A percentile compares a stretch with the other conserved stretches of the same genome.
Evolutionary conservation across 2,113 vertebrate species (phyloP).

Genomic region (Mus musculus): GRCm39 chr10:94680001-94680500

Average conservation of each 20-base stretch:
- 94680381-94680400: not conserved
- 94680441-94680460: not conserved
- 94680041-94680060: conserved; percentile 90
- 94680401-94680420: not conserved
- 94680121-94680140: conserved; percentile 83
- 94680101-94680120: conserved; percentile 86
- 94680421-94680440: not conserved
- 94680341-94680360: conserved; percentile 17
- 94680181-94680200: conserved; percentile 80
- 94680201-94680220: conserved; percentile 86
- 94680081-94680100: conserved; percentile 87
- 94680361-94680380: not conserved
- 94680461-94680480: not conserved
- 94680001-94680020: no score
- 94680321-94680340: not conserved
- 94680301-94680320: not conserved
- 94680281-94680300: not conserved
- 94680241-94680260: conserved; percentile 80
- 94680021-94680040: conserved; percentile 49
- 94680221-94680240: conserved; percentile 71
- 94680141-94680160: conserved; percentile 84
- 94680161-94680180: conserved; percentile 80
- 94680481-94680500: not conserved
- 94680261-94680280: not conserved
- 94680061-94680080: conserved; percentile 84